Base-by-base conservation (phyloP, 2,888 invertebrate species). In the Allophyes oxyacanthae region DNA sequence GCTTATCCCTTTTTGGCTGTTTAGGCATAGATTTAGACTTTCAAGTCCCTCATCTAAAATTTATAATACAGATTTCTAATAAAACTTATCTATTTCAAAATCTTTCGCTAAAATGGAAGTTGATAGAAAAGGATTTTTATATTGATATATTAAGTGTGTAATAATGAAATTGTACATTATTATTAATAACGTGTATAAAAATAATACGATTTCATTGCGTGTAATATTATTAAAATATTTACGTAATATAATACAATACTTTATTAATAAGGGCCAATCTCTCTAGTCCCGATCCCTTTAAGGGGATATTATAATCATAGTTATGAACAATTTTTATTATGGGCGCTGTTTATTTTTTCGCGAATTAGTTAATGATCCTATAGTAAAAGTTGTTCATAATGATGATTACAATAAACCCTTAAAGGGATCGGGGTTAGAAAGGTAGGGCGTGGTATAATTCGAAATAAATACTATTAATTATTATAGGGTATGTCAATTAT, bases 51-150 rank as follows among this genome's bases (percentile, higher is more conserved):
- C n/a, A 44, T 43, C 11, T 46, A 13, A 11, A 14, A n/a, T 11
- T n/a, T 40, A n/a, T 6, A 34, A 14, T 3, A 34, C 11, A 32
- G 5, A n/a, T 20, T 37, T 34, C 28, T 11, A n/a, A 33, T 34
- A 5, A 20, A 8, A 14, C 46, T 15, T 36, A 46, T 50, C 9
- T 53, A n/a, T 37, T 42, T 28, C 4, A 7, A 50, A 34, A 62
- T 32, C 0, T 44, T 51, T 54, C 38, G 41, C 20, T 44, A 14
- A 46, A 9, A 26, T 55, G 36, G n/a, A 44, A 71, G 9, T 64
- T 59, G 51, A 57, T 77, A 73, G 77, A 76, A 72, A 72, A 72
- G 74, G 77, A 77, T 72, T 59, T 13, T 11, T 30, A 44, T 43
- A 43, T 38, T 50, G 38, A 40, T 34, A 14, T 13, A 6, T 13